Evolutionary conservation across 2,797 vertebrate species (phyloP).

Genomic region (Crocidura indochinensis): DNA sequence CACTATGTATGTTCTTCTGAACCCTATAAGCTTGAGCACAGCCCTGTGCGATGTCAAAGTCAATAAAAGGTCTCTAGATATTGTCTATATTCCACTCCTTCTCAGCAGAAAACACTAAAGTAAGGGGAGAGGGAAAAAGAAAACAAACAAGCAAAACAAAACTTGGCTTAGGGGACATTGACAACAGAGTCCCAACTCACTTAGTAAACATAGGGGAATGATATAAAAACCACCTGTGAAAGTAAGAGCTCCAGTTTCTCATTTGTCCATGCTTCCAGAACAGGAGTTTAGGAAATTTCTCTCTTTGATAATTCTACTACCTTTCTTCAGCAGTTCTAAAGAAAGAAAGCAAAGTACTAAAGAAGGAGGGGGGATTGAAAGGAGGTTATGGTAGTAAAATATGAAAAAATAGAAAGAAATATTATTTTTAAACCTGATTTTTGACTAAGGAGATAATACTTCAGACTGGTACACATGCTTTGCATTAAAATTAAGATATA

Average conservation of each 20-base stretch:
- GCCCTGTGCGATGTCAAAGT: no score
- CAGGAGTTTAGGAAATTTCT: constrained; percentile 23
- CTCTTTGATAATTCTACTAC: not conserved
- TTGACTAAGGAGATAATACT: no score
- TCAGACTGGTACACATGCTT: no score
- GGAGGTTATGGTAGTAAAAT: not conserved
- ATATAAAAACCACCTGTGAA: not conserved
- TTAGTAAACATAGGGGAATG: not conserved
- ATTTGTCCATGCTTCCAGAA: constrained; percentile 2
- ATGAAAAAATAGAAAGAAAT: no score
- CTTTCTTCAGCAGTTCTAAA: not conserved
- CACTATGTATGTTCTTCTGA: no score
- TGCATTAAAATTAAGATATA: no score
- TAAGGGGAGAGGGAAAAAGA: not conserved
- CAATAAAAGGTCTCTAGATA: not conserved
- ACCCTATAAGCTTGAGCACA: no score
- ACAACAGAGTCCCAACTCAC: not conserved
- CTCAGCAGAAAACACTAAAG: not conserved
- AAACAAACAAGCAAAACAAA: not conserved
- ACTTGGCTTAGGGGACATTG: not conserved
- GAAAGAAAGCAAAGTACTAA: not conserved
- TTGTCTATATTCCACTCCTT: not conserved
- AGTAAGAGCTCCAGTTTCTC: not conserved
- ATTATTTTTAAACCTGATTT: no score
- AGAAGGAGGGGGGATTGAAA: not conserved